These are phyloP conservation scores for Tanaodytes sp. DNA, from an alignment of 2,888 invertebrate species.

Conservation along the genomic window DNA sequence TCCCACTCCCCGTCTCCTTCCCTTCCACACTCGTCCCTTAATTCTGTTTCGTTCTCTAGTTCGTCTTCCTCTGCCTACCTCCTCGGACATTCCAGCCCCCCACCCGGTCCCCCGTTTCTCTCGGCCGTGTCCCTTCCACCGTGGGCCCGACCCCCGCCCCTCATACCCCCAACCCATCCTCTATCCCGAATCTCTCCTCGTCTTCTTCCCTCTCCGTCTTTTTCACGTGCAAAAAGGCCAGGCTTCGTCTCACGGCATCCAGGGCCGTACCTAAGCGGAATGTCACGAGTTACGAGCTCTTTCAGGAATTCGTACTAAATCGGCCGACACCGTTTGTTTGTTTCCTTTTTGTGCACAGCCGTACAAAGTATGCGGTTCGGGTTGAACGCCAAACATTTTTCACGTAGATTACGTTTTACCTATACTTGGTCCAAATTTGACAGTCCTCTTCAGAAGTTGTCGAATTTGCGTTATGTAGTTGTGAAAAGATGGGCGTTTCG, in stretches of 20 bases:
- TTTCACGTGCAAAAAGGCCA: constrained; percentile 68
- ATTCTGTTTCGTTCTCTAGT: constrained; percentile 39
- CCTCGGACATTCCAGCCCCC: constrained; percentile 37
- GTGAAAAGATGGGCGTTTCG: too few species aligned
- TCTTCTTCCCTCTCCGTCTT: constrained; percentile 54
- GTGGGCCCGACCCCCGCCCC: constrained; percentile 44
- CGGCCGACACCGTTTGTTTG: not conserved
- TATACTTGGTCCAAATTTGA: too few species aligned
- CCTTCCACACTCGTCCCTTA: constrained; percentile 18
- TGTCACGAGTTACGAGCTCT: not conserved
- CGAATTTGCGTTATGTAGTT: too few species aligned
- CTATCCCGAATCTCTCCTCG: constrained; percentile 48
- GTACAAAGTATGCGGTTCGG: constrained; percentile 29
- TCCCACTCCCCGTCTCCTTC: constrained; percentile 35
- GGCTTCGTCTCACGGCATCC: constrained; percentile 59
- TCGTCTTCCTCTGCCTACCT: constrained; percentile 37
- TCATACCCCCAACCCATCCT: constrained; percentile 44
- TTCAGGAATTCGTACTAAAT: constrained; percentile 11
- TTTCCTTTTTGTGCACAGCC: constrained; percentile 2
- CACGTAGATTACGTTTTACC: too few species aligned
- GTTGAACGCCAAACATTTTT: too few species aligned
- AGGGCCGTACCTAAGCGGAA: constrained; percentile 54
- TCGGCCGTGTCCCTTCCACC: constrained; percentile 23
- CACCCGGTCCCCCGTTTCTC: constrained; percentile 23
- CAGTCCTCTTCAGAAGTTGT: too few species aligned